Evolutionary conservation across 2,888 invertebrate species (phyloP), one percentile per base, ranked within the genome.

Genomic region (Megaustenia siamemsis): DNA sequence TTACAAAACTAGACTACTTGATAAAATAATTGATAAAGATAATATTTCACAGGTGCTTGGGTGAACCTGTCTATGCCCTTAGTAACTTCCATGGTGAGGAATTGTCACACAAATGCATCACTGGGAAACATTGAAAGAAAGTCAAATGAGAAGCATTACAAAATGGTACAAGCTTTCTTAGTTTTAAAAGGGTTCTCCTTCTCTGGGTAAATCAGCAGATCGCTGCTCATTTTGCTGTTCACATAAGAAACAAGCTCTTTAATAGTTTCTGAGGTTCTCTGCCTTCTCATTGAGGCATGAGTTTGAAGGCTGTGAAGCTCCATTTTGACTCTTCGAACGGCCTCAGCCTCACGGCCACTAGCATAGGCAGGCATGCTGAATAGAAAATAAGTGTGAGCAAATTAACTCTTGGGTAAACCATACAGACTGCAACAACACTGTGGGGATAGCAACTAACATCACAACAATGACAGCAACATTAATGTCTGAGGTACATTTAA

Each of bases 101-200:
- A n/a, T n/a, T n/a, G n/a, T n/a, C n/a, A n/a, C n/a, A n/a, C 4
- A 24, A 63, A 63, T 32, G 63, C 6, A 32, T 63, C 21, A 63
- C 21, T 8, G 21, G 63, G 21, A 28, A 28, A 6, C 32, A 32
- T n/a, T n/a, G 4, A 38, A 69, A 69, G 38, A 38, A 69, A 43
- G 3, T 40, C 40, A 12, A 71, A 40, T n/a, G 4, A n/a, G 38
- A 38, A 28, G 43, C n/a, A 86, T 89, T 88, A 93, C 80, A 93
- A 86, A 85, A 93, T 90, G 28, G 87, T 85, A 87, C 93, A 93
- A 8, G 86, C 84, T 86, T 89, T 91, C 89, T 92, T 93, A 45
- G 92, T 92, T 83, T 91, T 92, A 88, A 93, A 93, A 4, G 93
- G 93, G 77, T 93, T 93, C n/a, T 92, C 92, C 85, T 91, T 92